Evolutionary conservation across 2,888 invertebrate species (phyloP).

Genomic region (Drosophila pseudotalamancana): DNA sequence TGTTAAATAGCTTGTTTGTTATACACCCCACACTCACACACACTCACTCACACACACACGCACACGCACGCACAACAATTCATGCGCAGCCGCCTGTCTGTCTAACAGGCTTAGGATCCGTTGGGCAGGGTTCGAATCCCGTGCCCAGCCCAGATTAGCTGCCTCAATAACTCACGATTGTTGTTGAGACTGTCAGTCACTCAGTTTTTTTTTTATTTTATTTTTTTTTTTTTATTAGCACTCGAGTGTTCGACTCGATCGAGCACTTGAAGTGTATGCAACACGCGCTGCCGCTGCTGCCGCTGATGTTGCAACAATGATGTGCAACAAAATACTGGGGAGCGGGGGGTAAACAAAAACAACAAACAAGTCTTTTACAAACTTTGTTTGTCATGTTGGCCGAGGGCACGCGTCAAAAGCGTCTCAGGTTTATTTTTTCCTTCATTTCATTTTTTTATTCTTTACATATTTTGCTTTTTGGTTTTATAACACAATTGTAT

Average conservation of each 20-base stretch:
- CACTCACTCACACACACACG: constrained; percentile 5
- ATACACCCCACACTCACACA: constrained; percentile 58
- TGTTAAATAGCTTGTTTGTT: constrained; percentile 81
- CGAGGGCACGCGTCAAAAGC: constrained; percentile 68
- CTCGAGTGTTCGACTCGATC: constrained; percentile 58
- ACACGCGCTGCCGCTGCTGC: constrained; percentile 16
- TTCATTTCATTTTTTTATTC: background rate
- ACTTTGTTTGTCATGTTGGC: constrained; percentile 53
- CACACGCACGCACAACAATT: constrained; percentile 3
- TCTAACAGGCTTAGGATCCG: constrained; percentile 67
- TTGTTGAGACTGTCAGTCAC: constrained; percentile 77
- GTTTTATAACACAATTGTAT: constrained; percentile 44
- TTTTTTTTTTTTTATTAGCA: constrained; percentile 62
- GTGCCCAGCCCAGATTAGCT: constrained; percentile 60
- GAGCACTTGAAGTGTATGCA: constrained; percentile 55
- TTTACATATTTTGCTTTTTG: constrained; percentile 7
- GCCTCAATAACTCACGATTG: constrained; percentile 76
- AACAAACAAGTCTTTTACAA: constrained; percentile 56
- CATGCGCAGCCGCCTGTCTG: constrained; percentile 60
- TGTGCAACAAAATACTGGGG: constrained; percentile 58
- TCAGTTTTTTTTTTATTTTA: constrained; percentile 59
- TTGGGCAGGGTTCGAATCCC: constrained; percentile 12
- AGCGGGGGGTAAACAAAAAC: background rate
- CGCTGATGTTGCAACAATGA: constrained; percentile 79
- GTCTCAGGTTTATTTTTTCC: constrained; percentile 45